A percentile compares a stretch with the other conserved stretches of the same genome.
These are phyloP conservation scores for Drosophila guanche DNA, from an alignment of 1,140 invertebrate species.

Conservation along the genomic window DNA sequence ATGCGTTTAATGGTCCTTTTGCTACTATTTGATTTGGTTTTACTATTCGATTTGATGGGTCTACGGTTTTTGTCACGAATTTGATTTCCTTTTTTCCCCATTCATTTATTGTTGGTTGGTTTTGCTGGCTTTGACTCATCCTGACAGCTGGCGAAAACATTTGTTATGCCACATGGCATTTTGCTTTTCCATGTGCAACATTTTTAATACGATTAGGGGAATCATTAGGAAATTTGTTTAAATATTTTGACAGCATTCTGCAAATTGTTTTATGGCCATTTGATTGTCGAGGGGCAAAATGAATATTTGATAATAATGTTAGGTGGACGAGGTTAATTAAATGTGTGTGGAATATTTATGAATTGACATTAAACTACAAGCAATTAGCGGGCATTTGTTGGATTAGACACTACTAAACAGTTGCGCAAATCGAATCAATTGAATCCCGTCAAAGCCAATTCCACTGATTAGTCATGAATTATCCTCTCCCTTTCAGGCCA, in stretches of 20 bases:
- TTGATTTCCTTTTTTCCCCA: constrained; percentile 30
- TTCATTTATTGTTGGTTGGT: constrained; percentile 39
- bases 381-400: constrained; percentile 37
- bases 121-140: constrained; percentile 41
- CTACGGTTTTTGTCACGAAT: constrained; percentile 45
- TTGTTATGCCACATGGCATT: constrained; percentile 27
- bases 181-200: constrained; percentile 6
- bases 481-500: constrained; percentile 84
- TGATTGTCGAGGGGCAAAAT: constrained; percentile 24
- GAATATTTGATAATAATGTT: constrained; percentile 55
- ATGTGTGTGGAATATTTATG: constrained; percentile 34
- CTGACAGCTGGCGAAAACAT: constrained; percentile 59
- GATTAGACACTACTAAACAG: constrained; percentile 24
- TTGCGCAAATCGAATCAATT: constrained; percentile 37
- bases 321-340: constrained; percentile 41
- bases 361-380: constrained; percentile 30
- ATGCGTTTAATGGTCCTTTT: too few relatives aligned
- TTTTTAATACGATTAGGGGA: constrained; percentile 39
- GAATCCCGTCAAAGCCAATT: constrained; percentile 6
- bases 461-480: constrained; percentile 3
- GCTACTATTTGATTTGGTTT: background rate
- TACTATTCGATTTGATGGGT: constrained; percentile 8
- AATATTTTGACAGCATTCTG: constrained; percentile 58
- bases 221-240: constrained; percentile 55
- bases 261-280: constrained; percentile 37